Evolutionary conservation across 2,888 invertebrate species (phyloP), one percentile per base, ranked within the genome.

Genomic region (Drosophila pseudotalamancana): DNA sequence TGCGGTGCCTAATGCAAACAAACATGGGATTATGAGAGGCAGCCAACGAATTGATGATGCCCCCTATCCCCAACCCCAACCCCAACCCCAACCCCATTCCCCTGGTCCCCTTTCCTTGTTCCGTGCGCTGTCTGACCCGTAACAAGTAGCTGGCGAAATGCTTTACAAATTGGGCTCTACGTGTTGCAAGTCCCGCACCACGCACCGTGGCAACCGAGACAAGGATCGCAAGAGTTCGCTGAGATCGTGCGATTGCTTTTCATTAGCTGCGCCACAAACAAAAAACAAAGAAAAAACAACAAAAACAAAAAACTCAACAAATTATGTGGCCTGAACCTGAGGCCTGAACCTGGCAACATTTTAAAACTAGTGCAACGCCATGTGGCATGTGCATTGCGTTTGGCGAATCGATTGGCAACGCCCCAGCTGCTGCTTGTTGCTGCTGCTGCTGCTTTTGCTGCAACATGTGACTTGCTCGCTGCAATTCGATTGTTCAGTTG

Each of bases 191-290:
- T 71, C 71, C 83, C 69, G 64, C 40, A 42, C 67, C 63, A 76
- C 84, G 86, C 80, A 85, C 72, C 27, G 3, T 34, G 55, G 55
- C 45, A 56, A 27, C 16, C 19, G 34, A 45, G 53, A 35, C 57
- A 45, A 40, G 49, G 46, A 61, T 69, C 61, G 54, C 29, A 4
- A 46, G 42, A 49, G 68, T 45, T 83, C 46, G 60, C 18, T 11
- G 50, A 86, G 79, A 80, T 80, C 80, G 80, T 80, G 80, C 80
- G 87, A 84, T 87, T 67, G 87, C 88, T 77, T 87, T 87, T 87
- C 68, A 82, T 87, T 83, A 82, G 77, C 66, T 78, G 40, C 56
- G 59, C 78, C 61, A 63, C 84, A 86, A 83, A 82, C 71, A 11
- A 11, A 25, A n/a, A n/a, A n/a, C n/a, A n/a, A 19, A 5, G n/a